phyloP scores from a whole-genome alignment of 2,797 vertebrate genomes.

The Silurus lanzhouensis region DNA sequence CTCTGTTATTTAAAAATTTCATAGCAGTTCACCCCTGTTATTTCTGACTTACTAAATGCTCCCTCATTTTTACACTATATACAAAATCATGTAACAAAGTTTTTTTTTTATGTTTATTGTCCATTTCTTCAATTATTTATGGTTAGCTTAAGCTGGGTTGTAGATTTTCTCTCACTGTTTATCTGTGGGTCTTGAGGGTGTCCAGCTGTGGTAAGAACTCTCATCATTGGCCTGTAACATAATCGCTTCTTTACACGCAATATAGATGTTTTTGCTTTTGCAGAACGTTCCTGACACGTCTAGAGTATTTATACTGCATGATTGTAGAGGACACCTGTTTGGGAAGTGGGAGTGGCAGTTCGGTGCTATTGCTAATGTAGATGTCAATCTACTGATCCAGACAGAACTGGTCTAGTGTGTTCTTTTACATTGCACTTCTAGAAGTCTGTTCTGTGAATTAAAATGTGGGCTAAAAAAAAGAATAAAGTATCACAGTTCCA shows the following conservation, averaged over 20 bases:
- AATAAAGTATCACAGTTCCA: neutral
- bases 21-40: neutral
- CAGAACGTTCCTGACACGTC: constrained; percentile 2
- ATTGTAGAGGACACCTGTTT: constrained; percentile 2
- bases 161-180: constrained; percentile 15
- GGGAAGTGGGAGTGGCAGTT: neutral
- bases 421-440: neutral
- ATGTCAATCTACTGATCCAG: neutral
- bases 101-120: neutral
- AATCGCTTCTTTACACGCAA: constrained; percentile 29
- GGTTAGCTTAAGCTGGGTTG: neutral
- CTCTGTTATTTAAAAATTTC: constrained; percentile 25
- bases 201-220: constrained; percentile 32
- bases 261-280: constrained; percentile 30
- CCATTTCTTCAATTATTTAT: neutral
- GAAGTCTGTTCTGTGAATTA: neutral
- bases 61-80: neutral
- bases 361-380: neutral
- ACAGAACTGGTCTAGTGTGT: neutral
- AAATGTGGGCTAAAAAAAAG: neutral
- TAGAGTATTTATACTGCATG: neutral
- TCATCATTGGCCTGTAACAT: constrained; percentile 8
- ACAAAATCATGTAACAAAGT: neutral
- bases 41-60: constrained; percentile 5
- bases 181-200: constrained; percentile 15